These are phyloP conservation scores for Argyrosomus regius DNA, from an alignment of 2,797 vertebrate genomes.

Conservation along the genomic window DNA sequence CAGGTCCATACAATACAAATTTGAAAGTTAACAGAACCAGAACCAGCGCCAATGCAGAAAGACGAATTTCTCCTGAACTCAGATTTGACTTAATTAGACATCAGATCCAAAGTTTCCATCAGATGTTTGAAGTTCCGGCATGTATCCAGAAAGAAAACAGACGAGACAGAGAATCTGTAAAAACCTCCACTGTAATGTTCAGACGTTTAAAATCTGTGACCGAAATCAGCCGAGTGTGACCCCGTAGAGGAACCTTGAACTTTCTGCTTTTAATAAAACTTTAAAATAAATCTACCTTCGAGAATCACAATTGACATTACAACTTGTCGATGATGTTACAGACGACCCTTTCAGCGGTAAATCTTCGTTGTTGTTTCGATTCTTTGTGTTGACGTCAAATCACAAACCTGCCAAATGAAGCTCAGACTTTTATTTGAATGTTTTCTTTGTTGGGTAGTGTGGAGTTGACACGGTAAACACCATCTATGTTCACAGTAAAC, in stretches of 20 bases:
- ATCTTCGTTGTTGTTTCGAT: neutral
- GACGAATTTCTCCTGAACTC: neutral
- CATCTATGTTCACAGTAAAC: neutral
- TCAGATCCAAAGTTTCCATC: neutral
- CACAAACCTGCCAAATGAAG: constrained; percentile 83
- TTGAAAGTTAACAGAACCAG: too few relatives aligned
- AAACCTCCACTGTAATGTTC: neutral
- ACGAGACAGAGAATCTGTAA: neutral
- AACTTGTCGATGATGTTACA: too few relatives aligned
- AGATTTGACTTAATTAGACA: neutral
- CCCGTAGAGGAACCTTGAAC: neutral
- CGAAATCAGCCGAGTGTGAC: too few relatives aligned
- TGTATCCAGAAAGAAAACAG: too few relatives aligned
- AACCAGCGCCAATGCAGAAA: neutral
- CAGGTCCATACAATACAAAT: neutral
- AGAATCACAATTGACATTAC: neutral
- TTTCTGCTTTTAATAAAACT: too few relatives aligned
- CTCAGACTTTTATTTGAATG: constrained; percentile 42
- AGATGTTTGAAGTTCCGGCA: constrained; percentile 6
- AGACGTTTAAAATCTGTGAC: neutral
- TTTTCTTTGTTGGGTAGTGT: constrained; percentile 39
- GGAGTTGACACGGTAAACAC: neutral
- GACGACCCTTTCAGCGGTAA: too few relatives aligned
- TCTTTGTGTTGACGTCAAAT: constrained; percentile 75
- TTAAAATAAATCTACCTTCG: neutral